phyloP scores from a whole-genome alignment of 2,888 invertebrate species.

The Xestia sexstrigata region DNA sequence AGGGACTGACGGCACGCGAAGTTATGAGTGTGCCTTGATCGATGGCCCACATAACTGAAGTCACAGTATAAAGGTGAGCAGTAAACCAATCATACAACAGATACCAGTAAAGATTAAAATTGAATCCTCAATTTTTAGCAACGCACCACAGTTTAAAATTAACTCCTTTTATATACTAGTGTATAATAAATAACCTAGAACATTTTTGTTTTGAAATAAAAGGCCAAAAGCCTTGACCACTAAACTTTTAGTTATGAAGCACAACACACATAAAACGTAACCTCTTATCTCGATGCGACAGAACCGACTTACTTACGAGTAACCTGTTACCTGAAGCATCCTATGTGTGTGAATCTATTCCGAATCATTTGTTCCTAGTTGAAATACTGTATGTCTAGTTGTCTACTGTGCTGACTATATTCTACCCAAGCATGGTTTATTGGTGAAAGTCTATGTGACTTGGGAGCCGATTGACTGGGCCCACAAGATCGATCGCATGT shows the following conservation, averaged over 20 bases:
- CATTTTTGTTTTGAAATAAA: neutral
- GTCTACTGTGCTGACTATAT: conserved; percentile 22
- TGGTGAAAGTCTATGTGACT: conserved; percentile 60
- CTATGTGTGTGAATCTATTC: neutral
- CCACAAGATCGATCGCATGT: conserved; percentile 55
- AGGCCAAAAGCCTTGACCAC: neutral
- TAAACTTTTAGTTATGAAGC: neutral
- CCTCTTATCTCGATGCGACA: neutral
- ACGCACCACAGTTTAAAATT: neutral
- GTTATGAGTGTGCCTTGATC: conserved; percentile 58
- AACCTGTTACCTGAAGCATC: neutral
- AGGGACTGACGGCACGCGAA: conserved; percentile 47
- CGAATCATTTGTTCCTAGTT: neutral
- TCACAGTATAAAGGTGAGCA: neutral
- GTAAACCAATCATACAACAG: neutral
- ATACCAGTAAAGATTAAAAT: neutral
- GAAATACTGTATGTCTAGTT: conserved; percentile 4
- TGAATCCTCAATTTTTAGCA: neutral
- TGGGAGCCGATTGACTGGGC: conserved; percentile 52
- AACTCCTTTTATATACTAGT: neutral
- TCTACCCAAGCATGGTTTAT: conserved; percentile 60
- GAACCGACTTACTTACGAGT: neutral
- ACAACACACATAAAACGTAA: neutral
- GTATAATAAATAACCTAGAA: neutral
- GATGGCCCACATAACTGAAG: conserved; percentile 56